Base-by-base conservation (phyloP, 30 jellyfish, hydroid and myxozoan genomes). In the Cassiopea xamachana region DNA sequence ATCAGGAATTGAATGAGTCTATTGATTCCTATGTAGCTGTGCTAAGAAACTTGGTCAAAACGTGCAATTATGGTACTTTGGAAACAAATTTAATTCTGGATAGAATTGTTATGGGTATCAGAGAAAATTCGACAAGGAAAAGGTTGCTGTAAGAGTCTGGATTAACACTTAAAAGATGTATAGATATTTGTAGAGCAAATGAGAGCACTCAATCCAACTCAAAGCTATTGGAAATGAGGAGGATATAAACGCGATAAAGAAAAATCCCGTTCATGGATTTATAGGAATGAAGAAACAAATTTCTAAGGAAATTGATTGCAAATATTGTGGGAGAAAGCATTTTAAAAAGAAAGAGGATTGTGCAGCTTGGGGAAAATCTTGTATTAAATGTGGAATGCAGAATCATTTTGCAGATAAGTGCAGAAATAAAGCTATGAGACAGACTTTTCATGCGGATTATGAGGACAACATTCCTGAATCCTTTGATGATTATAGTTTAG, bases 351-450 rank as follows among this genome's bases (percentile, higher is more conserved):
- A 62, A 62, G 74, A 62, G 74, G 10, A 62, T 62, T 62, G 74
- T 62, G 27, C 19, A 62, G 74, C 74, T 62, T 62, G 81, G 61
- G 75, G 88, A 72, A 72, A 72, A 68, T 84, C 92, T 84, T 69
- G 49, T 58, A 77, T 3, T 19, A 87, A 46, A 73, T 88, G 60
- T 88, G 73, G 48, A 50, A 47, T 69, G 14, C 76, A 49, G 78
- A 59, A 59, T 79, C 79, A 48, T 68, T 84, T 39, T 64, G 64
- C 67, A 81, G 64, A 7, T 81, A 47, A 47, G 67, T 47, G 81
- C 27, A 73, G 81, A 73, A 73, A 73, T 58, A 73, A 73, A 27
- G 81, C 81, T 13, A 27, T 7, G 61, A 73, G 81, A 27, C 81
- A 27, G 81, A 73, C 81, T 39, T 73, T 73, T 47, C 81, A 48